A percentile compares a stretch with the other conserved stretches of the same genome.
phyloP scores from a whole-genome alignment of 2,888 invertebrate species.

The Xestia ashworthii region DNA sequence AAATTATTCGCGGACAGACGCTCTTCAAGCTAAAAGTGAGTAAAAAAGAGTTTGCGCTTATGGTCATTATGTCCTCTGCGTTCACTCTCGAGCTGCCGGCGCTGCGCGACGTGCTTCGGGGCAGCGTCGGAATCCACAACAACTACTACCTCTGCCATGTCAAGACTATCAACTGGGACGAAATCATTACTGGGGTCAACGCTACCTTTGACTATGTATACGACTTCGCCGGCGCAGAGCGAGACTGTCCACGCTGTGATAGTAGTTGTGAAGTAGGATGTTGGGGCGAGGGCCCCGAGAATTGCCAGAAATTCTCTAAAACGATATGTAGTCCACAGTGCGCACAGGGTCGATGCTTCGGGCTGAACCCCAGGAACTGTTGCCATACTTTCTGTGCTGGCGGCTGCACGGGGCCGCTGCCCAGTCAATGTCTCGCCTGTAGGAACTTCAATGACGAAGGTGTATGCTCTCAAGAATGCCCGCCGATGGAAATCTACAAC shows the following conservation, averaged over 20 bases:
- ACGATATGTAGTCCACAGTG: constrained; percentile 98
- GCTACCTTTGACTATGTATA: constrained; percentile 95
- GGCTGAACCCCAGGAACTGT: constrained; percentile 97
- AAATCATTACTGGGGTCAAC: constrained; percentile 95
- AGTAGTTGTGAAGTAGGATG: constrained; percentile 96
- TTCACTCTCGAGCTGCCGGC: constrained; percentile 96
- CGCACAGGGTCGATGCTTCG: constrained; percentile 98
- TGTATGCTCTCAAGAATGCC: constrained; percentile 98
- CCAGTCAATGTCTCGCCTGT: constrained; percentile 98
- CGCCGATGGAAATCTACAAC: constrained; percentile 98
- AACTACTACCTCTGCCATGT: constrained; percentile 98
- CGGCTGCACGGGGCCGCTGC: constrained; percentile 98
- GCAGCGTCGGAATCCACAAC: constrained; percentile 97
- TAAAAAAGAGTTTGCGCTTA: constrained; percentile 95
- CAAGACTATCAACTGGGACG: constrained; percentile 98
- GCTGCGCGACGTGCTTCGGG: constrained; percentile 96
- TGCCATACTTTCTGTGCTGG: constrained; percentile 99
- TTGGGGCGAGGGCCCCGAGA: constrained; percentile 98
- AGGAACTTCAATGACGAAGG: constrained; percentile 99
- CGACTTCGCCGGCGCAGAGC: constrained; percentile 95
- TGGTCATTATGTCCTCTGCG: constrained; percentile 97
- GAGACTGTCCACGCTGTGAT: constrained; percentile 95
- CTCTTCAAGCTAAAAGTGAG: constrained; percentile 96
- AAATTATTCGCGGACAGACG: constrained; percentile 98
- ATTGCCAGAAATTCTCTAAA: constrained; percentile 98